Conservation (phyloP, 2,888 invertebrate species). For the Myopa tessellatipennis region DNA sequence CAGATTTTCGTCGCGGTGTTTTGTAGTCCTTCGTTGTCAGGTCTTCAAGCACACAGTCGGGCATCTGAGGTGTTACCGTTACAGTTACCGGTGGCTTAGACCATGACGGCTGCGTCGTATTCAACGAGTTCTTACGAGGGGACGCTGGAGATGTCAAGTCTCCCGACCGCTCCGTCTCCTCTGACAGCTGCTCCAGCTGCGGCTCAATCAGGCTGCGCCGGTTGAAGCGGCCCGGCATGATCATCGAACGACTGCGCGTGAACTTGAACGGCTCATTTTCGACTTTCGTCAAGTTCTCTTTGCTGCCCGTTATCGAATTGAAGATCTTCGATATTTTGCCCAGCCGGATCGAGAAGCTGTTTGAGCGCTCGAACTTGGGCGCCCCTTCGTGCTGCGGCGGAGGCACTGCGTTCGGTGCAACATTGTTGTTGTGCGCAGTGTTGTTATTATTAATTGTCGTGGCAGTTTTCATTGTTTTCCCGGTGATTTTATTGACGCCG, state of each 20-base stretch:
- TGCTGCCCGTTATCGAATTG: constrained; percentile 65
- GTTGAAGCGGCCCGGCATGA: constrained; percentile 63
- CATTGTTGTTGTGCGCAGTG: constrained; percentile 50
- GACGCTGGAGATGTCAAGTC: constrained; percentile 60
- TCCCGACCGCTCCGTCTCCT: constrained; percentile 61
- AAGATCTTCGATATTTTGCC: constrained; percentile 63
- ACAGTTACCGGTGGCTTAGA: constrained; percentile 17
- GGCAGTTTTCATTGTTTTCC: constrained; percentile 46
- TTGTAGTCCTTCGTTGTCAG: constrained; percentile 8
- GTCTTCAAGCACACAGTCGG: neutral
- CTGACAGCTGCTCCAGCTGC: constrained; percentile 65
- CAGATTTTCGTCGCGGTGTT: constrained; percentile 52
- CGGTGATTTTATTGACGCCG: constrained; percentile 41
- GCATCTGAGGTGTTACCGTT: constrained; percentile 7
- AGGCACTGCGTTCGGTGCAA: constrained; percentile 57
- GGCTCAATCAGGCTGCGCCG: constrained; percentile 65
- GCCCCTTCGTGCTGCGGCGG: constrained; percentile 48
- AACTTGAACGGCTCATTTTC: constrained; percentile 61
- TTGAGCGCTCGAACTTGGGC: constrained; percentile 65
- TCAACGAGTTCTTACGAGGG: constrained; percentile 58
- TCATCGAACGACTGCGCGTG: constrained; percentile 66
- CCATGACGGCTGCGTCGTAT: constrained; percentile 18
- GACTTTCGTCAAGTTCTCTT: constrained; percentile 63
- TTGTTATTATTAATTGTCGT: constrained; percentile 41
- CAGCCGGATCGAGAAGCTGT: constrained; percentile 63